A percentile compares a stretch with the other conserved stretches of the same genome.
Conservation (phyloP, 2,113 vertebrate species). For the Probosciger aterrimus region DNA sequence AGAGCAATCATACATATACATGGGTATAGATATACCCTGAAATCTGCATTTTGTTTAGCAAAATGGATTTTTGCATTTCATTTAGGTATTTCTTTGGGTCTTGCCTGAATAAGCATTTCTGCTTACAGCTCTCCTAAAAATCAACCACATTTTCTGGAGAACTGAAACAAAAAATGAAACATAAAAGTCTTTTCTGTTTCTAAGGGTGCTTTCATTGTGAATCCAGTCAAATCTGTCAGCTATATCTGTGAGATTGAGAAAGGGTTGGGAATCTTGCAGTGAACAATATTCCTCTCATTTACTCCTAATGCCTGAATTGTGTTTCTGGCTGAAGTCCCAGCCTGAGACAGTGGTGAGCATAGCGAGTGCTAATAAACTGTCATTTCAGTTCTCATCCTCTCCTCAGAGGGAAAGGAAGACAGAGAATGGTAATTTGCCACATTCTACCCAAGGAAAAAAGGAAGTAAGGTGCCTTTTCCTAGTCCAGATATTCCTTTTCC, state of each 20-base stretch:
- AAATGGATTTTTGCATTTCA: neutral
- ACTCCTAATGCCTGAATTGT: neutral
- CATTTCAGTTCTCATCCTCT: neutral
- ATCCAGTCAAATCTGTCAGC: neutral
- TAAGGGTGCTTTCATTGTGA: neutral
- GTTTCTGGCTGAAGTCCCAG: slow-evolving; percentile 16
- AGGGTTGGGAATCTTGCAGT: neutral
- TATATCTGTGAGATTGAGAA: neutral
- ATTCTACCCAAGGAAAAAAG: neutral
- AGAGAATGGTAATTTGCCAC: neutral
- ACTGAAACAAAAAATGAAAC: neutral
- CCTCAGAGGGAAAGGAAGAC: neutral
- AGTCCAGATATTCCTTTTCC: neutral
- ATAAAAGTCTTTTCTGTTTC: neutral
- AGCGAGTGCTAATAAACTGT: neutral
- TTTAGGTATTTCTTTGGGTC: neutral
- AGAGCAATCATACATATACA: neutral
- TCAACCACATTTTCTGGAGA: neutral
- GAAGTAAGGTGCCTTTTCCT: neutral
- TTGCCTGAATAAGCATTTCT: neutral
- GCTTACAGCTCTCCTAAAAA: neutral
- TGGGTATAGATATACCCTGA: neutral
- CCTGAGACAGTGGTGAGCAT: neutral
- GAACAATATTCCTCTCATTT: neutral
- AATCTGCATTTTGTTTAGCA: neutral